phyloP scores from a whole-genome alignment of 2,888 invertebrate species.

The Trissolcus japonicus region DNA sequence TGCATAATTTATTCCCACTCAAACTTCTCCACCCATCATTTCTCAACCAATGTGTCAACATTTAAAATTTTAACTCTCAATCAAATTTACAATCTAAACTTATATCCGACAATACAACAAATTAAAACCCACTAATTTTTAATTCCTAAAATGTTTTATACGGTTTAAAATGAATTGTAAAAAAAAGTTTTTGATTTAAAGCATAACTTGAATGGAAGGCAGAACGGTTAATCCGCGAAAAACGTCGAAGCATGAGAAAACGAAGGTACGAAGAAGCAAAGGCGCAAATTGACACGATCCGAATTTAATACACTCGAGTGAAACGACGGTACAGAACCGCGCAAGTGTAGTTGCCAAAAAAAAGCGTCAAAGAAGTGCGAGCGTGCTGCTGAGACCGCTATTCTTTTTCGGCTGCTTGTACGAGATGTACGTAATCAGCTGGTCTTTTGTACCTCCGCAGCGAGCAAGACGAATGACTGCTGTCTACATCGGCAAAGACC shows the following conservation, averaged over 20 bases:
- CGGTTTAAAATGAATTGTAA: too few species aligned
- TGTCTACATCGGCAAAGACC: conserved; percentile 16
- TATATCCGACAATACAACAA: too few species aligned
- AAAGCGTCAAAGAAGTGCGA: conserved; percentile 19
- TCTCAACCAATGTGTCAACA: background rate
- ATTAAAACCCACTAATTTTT: too few species aligned
- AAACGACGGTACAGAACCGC: too few species aligned
- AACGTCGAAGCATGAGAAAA: background rate
- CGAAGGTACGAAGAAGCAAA: background rate
- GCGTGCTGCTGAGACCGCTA: conserved; percentile 12
- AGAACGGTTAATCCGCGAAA: background rate
- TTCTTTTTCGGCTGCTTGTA: conserved; percentile 28
- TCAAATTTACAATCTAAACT: too few species aligned
- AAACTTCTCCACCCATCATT: background rate
- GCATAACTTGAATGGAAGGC: too few species aligned
- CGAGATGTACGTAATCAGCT: conserved; percentile 30
- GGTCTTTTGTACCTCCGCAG: conserved; percentile 20
- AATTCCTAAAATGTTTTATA: too few species aligned
- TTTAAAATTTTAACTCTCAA: background rate
- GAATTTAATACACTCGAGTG: background rate
- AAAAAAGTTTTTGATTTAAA: too few species aligned
- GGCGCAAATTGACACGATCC: conserved; percentile 4
- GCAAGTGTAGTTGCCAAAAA: background rate
- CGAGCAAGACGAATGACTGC: conserved; percentile 29
- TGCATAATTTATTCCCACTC: background rate